Conservation (phyloP, 2,797 vertebrate species). For the Enteromius trimaculatus region DNA sequence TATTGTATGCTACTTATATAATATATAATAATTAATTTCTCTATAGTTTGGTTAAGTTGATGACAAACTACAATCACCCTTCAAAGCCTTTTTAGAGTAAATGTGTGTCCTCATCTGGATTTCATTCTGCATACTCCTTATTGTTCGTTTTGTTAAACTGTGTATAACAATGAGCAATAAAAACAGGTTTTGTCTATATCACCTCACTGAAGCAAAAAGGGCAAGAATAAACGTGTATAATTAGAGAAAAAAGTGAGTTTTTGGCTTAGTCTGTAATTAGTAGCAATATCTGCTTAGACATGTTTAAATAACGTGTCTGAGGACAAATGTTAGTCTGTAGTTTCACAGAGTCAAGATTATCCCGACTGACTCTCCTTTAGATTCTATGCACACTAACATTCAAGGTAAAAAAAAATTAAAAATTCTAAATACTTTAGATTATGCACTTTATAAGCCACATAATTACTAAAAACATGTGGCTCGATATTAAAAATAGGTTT, state of each 20-base stretch:
- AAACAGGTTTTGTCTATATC: slow-evolving; percentile 52
- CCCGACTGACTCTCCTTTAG: background rate
- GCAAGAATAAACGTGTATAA: slow-evolving; percentile 61
- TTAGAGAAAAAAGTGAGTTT: slow-evolving; percentile 67
- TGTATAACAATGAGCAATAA: slow-evolving; percentile 39
- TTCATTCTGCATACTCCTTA: background rate
- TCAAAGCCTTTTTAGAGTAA: background rate
- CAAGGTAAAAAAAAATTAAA: too few species aligned
- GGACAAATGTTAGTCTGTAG: slow-evolving; percentile 67
- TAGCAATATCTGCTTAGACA: slow-evolving; percentile 65
- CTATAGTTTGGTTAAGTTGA: background rate
- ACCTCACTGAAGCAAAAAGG: slow-evolving; percentile 58
- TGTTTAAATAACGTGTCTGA: slow-evolving; percentile 66
- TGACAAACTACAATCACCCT: background rate
- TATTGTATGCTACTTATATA: background rate
- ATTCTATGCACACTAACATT: background rate
- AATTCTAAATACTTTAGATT: background rate
- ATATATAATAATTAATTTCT: background rate
- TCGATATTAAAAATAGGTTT: background rate
- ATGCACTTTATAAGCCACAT: background rate
- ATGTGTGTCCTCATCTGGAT: background rate
- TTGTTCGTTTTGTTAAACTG: background rate
- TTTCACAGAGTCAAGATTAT: slow-evolving; percentile 58
- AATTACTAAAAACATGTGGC: background rate
- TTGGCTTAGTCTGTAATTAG: slow-evolving; percentile 61